Base-by-base conservation (phyloP, 2,797 vertebrate genomes). In the Ceryle rudis region DNA sequence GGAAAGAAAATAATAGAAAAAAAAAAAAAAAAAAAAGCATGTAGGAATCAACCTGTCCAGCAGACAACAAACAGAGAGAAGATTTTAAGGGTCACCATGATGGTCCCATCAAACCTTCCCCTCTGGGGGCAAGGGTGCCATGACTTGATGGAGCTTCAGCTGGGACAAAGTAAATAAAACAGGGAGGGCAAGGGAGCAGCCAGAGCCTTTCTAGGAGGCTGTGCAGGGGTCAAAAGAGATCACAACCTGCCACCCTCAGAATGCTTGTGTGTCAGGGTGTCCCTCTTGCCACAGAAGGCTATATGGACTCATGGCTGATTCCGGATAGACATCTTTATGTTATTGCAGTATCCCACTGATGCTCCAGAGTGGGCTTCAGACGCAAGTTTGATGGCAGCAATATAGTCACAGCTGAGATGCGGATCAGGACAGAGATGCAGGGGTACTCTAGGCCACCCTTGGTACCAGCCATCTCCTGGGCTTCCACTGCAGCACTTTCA, bases 271-370 rank as follows among this genome's bases (percentile, higher is more conserved):
- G 37, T 47, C n/a, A 61, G 33, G 18, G 23, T 55, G 46, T 55
- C 16, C 58, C 20, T 39, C 65, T 62, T 73, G 82, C 39, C 49
- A 64, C 29, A 22, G 61, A 64, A 73, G 39, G 17, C 57, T 66
- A 55, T 28, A 42, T 0, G 1, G 57, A 37, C 26, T 67, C 0
- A 0, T 37, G 28, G 20, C 33, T 60, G 49, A 60, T 16, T 11
- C 37, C 33, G 37, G 35, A 52, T 12, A 41, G 55, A 46, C 14
- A 61, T 57, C 49, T 23, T 28, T 29, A 15, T 0, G 0, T 33
- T 65, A 28, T 33, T 65, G 28, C 55, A 31, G 35, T 49, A 90
- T 31, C 28, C 37, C 13, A 28, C 35, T 71, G 64, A 44, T 49
- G n/a, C 55, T n/a, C 19, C 67, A 47, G 49, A n/a, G 58, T 12